phyloP scores from a whole-genome alignment of 2,113 vertebrate species.

The Connochaetes taurinus region DNA sequence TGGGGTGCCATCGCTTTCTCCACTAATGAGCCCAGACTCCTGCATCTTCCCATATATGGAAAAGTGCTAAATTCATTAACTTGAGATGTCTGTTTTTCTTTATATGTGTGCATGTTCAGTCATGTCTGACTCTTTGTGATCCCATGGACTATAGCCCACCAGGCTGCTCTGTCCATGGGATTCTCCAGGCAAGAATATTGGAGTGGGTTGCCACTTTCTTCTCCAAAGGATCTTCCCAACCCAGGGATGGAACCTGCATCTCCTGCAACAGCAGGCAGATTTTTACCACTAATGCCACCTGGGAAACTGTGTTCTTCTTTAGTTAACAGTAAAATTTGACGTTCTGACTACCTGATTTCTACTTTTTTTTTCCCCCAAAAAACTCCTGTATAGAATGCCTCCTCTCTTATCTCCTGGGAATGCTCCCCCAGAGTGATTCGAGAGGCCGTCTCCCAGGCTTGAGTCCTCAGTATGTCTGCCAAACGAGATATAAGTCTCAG shows the following conservation, averaged over 20 bases:
- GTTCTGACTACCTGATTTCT: neutral
- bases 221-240: neutral
- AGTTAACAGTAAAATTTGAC: neutral
- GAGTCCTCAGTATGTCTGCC: neutral
- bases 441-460: neutral
- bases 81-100: neutral
- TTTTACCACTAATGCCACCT: neutral
- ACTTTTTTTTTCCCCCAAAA: neutral
- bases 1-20: too few species aligned
- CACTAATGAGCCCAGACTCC: neutral
- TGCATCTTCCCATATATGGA: neutral
- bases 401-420: neutral
- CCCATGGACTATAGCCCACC: neutral
- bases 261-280: neutral
- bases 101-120: neutral
- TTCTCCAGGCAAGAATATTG: neutral
- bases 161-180: neutral
- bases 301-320: neutral
- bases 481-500: neutral
- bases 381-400: neutral
- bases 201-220: neutral
- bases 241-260: neutral
- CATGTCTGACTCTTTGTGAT: neutral
- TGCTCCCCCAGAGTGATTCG: fast-evolving
- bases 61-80: neutral